Conservation (phyloP, 2,888 invertebrate species). For the Seladonia tumulorum region DNA sequence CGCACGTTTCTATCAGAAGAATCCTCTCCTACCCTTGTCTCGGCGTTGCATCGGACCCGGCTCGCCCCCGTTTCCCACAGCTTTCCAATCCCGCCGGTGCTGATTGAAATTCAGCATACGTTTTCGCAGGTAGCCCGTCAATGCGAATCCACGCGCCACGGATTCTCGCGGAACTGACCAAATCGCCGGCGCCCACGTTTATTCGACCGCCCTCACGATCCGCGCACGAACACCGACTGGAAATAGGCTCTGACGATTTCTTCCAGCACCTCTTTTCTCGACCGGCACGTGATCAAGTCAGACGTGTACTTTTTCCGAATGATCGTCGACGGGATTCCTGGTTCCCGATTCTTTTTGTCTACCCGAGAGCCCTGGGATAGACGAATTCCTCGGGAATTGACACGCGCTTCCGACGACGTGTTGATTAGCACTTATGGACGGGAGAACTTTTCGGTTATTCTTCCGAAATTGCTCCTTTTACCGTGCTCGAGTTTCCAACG, state of each 20-base stretch:
- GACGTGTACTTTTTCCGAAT: constrained; percentile 48
- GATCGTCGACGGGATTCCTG: background rate
- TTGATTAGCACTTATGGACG: background rate
- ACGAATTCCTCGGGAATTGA: constrained; percentile 10
- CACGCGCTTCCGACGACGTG: background rate
- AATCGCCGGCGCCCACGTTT: constrained; percentile 34
- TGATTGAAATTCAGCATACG: constrained; percentile 74
- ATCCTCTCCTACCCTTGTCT: constrained; percentile 28
- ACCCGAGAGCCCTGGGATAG: no score
- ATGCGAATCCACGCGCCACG: constrained; percentile 51
- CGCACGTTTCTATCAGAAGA: constrained; percentile 11
- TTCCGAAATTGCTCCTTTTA: background rate
- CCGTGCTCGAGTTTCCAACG: background rate
- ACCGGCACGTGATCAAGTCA: constrained; percentile 27
- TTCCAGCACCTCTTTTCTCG: constrained; percentile 33
- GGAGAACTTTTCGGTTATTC: background rate
- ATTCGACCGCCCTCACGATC: constrained; percentile 29
- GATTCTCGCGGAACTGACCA: constrained; percentile 54
- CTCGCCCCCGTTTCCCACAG: background rate
- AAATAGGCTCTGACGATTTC: constrained; percentile 57
- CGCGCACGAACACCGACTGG: constrained; percentile 54
- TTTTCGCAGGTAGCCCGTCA: constrained; percentile 63
- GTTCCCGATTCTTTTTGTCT: background rate
- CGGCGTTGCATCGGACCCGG: background rate
- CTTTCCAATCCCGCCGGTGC: constrained; percentile 5